Conservation (phyloP, 2,113 vertebrate genomes). For the Neotragus moschatus region DNA sequence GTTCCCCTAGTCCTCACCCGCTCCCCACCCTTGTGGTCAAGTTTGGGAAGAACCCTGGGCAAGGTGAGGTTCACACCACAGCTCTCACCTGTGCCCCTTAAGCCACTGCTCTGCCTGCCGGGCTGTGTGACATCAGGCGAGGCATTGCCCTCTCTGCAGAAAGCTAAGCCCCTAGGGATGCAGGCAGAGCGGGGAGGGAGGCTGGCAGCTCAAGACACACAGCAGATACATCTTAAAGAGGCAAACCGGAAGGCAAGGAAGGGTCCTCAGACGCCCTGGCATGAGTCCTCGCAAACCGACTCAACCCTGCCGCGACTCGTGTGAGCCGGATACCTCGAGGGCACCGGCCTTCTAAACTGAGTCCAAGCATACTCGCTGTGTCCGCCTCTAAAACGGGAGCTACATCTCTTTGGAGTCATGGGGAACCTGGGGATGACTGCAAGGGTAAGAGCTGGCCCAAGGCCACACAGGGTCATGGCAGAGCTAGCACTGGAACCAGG, state of each 20-base stretch:
- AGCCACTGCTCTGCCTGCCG: background rate
- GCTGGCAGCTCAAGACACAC: conserved; percentile 23
- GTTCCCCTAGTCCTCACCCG: background rate
- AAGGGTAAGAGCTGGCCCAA: background rate
- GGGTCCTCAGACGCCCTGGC: background rate
- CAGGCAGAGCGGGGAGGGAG: conserved; percentile 69
- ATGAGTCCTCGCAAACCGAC: fast-evolving
- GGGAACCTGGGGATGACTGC: fast-evolving
- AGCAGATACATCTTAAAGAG: conserved; percentile 38
- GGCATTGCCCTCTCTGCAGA: background rate
- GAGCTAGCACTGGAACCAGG: background rate
- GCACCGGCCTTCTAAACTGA: background rate
- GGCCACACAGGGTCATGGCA: background rate
- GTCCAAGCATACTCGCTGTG: background rate
- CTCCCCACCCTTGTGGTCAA: too few species aligned
- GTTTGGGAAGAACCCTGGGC: background rate
- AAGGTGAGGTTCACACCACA: fast-evolving
- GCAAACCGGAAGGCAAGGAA: background rate
- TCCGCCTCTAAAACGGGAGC: background rate
- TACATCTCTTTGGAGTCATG: background rate
- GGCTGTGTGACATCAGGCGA: background rate
- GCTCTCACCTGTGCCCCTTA: background rate
- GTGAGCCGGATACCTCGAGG: fast-evolving
- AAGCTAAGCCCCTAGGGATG: conserved; percentile 80
- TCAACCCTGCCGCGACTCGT: fast-evolving